Conservation (phyloP, 2,113 vertebrate species). For the Cichladusa arquata region DNA sequence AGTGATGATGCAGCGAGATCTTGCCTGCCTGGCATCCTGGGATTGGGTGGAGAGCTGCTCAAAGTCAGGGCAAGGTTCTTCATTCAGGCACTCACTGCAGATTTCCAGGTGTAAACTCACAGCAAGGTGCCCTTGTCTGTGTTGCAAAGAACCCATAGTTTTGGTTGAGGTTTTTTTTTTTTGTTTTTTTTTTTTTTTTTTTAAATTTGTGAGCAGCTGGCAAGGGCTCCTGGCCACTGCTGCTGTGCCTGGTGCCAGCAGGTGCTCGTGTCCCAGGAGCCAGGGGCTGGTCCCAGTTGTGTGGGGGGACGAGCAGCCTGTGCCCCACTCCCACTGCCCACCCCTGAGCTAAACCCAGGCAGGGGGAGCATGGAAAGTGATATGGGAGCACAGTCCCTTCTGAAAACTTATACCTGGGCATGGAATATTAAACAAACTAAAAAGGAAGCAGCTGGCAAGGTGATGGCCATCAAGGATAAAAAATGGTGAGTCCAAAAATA, state of each 20-base stretch:
- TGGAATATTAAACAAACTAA: not conserved
- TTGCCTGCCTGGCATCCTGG: not conserved
- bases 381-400: not conserved
- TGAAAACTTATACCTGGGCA: not conserved
- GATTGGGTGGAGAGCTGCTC: slow-evolving; percentile 11
- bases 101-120: not conserved
- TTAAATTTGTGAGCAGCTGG: not conserved
- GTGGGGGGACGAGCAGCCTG: not conserved
- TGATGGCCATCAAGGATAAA: slow-evolving; percentile 53
- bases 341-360: not conserved
- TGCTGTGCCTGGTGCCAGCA: not conserved
- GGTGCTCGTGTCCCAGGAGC: not conserved
- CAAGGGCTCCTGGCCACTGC: not conserved
- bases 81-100: not conserved
- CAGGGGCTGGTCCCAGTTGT: fast-evolving
- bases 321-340: fast-evolving
- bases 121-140: slow-evolving; percentile 3
- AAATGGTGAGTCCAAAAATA: slow-evolving; percentile 30
- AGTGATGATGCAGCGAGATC: slow-evolving; percentile 53
- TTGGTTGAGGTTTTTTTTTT: not conserved
- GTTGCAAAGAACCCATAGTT: not conserved
- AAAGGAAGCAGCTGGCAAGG: slow-evolving; percentile 25
- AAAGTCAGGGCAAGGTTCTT: slow-evolving; percentile 43
- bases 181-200: not conserved
- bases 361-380: not conserved